These are phyloP conservation scores for Podargus strigoides DNA, from an alignment of 2,797 vertebrate species.

Conservation along the genomic window DNA sequence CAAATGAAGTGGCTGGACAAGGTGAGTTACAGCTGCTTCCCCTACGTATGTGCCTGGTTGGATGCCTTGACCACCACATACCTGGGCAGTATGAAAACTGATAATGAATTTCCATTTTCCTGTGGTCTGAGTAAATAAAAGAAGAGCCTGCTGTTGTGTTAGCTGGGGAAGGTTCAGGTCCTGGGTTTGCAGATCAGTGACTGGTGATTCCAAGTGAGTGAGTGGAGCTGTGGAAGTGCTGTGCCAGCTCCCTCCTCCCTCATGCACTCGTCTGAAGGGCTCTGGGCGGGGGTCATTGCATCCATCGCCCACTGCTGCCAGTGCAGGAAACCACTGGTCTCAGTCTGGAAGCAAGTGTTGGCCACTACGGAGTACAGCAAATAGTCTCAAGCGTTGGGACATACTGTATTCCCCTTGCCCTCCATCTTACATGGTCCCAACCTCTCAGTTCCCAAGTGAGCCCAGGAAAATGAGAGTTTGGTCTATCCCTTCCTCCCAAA, in stretches of 20 bases:
- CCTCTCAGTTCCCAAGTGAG: not conserved
- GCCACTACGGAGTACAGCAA: not conserved
- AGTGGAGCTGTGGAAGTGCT: not conserved
- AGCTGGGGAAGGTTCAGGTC: not conserved
- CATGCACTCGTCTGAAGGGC: not conserved
- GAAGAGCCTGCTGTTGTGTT: not conserved
- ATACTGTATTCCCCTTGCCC: not conserved
- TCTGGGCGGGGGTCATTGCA: not conserved
- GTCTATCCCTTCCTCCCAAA: not conserved
- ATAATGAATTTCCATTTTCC: not conserved
- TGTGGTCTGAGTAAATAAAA: conserved; percentile 25
- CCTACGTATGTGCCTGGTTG: not conserved
- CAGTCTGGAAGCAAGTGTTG: not conserved
- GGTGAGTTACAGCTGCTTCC: not conserved
- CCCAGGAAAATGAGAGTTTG: not conserved
- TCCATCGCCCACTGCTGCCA: not conserved
- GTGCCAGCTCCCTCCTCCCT: conserved; percentile 4
- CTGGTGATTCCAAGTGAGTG: not conserved
- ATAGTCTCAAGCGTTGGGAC: not conserved
- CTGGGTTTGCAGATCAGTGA: not conserved
- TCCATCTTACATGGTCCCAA: not conserved
- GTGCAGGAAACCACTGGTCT: rapidly evolving
- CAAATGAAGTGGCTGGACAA: not conserved
- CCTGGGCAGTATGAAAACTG: conserved; percentile 17
- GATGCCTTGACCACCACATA: conserved; percentile 13